Evolutionary conservation across 1,140 invertebrate genomes (phyloP), one percentile per base, ranked within the genome.

Genomic region (Laupala kohalensis): DNA sequence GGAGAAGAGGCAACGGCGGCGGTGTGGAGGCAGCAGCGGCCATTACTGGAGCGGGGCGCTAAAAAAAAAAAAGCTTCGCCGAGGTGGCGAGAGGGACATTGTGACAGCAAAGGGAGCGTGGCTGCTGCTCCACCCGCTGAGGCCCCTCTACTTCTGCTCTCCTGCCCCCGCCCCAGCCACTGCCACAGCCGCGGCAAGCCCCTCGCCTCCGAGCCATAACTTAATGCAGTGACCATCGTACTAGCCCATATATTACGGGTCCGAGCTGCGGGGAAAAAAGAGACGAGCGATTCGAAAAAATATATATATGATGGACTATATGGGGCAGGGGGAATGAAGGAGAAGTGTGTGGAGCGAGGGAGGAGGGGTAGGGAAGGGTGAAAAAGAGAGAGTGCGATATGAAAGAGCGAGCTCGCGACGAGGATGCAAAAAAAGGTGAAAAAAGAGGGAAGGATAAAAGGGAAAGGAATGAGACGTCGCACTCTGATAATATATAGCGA

Each of bases 271-370:
- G n/a, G 28, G 67, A 68, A 68, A 66, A 27, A 29, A 30, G 28
- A 68, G 28, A 68, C 29, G 67, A 29, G 3, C 67, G 23, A 53
- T 12, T 68, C 67, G 27, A 68, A 68, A 5, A 37, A n/a, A 37
- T 68, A 68, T 30, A 68, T 29, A 30, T 30, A 29, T 68, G 13
- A 68, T 12, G 27, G 28, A 68, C 67, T 68, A 1, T 30, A 23
- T 30, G 29, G 37, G 19, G 37, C 37, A 53, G 37, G 37, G 37
- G 37, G 19, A 19, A 53, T 9, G 9, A 53, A 74, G 75, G 25
- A 37, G 79, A 80, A 80, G 80, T 29, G 73, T 19, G 19, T 9
- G 37, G 37, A 53, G 37, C 9, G 19, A 53, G 19, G 19, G 37
- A 13, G 37, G 9, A 19, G 19, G 37, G 37, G 9, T 9, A 53